Evolutionary conservation across 1,140 invertebrate genomes (phyloP), one percentile per base, ranked within the genome.

Genomic region (Drosophila eugracilis): DNA sequence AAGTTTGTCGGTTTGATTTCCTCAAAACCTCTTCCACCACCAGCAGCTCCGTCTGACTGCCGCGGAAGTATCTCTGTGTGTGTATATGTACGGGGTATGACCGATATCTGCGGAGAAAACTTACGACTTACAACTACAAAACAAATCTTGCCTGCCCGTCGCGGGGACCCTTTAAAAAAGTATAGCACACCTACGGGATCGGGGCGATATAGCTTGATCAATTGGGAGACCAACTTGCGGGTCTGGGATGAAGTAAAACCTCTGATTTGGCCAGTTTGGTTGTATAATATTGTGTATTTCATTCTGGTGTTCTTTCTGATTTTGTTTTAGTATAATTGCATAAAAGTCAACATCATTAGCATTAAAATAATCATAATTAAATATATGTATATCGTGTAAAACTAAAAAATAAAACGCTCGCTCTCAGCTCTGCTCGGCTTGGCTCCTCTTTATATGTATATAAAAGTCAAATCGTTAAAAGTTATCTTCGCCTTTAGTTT

Each of bases 281-380:
- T 86, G 69, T 88, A 88, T 78, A 75, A 78, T 88, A 88, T 75
- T 69, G 60, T 78, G 83, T 88, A 86, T 86, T 88, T 83, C 59
- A 86, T 65, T 86, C 77, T 85, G 75, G 77, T 88, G 83, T 86
- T 77, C 62, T 77, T 81, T 74, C 47, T 72, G 62, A 77, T 86
- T 71, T 75, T 48, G 45, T 75, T 66, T 65, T 67, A 75, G 72
- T 85, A 85, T 81, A 86, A 86, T 88, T 88, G 73, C 73, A 81
- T 81, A 78, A 77, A 85, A 88, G 72, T 88, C 83, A 86, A 86
- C 81, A 81, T 77, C 47, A 86, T 86, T 86, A 88, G 58, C 60
- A 58, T 75, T 54, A 75, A 75, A 75, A 58, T 75, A 75, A 75
- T 70, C 50, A 58, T 72, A 86, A 81, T 80, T 79, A 85, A 84